Conservation (phyloP, 2,113 vertebrate genomes). For the Crotalus horridus region DNA sequence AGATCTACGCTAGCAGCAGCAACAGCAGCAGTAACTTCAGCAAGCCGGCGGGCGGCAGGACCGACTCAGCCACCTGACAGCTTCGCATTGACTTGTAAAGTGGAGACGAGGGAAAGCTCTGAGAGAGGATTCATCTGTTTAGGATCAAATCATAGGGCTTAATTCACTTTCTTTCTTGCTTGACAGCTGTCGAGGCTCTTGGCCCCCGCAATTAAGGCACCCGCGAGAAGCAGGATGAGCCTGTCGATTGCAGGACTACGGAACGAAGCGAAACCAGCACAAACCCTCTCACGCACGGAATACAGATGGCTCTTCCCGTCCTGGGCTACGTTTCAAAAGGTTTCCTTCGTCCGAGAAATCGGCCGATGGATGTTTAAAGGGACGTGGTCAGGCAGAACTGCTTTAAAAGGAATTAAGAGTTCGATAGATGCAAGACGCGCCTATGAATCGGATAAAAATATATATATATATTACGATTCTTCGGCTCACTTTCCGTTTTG, state of each 20-base stretch:
- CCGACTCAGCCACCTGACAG: conserved; percentile 59
- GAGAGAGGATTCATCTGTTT: not conserved
- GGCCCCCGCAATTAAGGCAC: not conserved
- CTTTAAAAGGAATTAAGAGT: not conserved
- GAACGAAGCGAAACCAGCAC: not conserved
- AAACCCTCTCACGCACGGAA: not conserved
- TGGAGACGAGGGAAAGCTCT: not conserved
- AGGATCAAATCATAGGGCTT: not conserved
- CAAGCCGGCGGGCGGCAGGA: conserved; percentile 60
- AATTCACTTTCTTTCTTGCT: not conserved
- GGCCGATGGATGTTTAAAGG: not conserved
- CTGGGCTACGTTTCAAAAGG: no score
- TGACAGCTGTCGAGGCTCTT: not conserved
- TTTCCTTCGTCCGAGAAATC: not conserved
- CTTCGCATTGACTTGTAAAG: conserved; percentile 62
- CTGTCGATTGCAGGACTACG: not conserved
- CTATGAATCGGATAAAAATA: not conserved
- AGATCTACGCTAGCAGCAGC: conserved; percentile 20
- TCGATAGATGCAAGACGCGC: not conserved
- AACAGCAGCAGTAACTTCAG: conserved; percentile 19
- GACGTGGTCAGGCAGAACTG: not conserved
- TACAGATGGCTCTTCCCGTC: no score
- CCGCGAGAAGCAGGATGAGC: not conserved
- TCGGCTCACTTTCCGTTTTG: not conserved
- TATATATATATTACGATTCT: no score